phyloP scores from a whole-genome alignment of 2,888 invertebrate species.

The Cacoxenus indagator region DNA sequence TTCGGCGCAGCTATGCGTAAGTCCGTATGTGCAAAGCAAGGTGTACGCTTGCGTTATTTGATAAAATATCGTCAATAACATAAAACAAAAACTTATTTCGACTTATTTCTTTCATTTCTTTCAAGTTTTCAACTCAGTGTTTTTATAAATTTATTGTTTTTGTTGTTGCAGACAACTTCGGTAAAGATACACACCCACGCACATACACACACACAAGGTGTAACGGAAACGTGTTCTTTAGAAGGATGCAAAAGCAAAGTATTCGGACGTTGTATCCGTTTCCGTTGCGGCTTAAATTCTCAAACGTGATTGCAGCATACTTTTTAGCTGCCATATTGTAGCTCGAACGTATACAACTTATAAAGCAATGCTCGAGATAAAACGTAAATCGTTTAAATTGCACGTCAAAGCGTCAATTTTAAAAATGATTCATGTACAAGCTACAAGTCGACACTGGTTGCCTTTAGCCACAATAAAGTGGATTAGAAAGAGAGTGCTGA shows the following conservation, averaged over 20 bases:
- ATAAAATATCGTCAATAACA: too few species aligned
- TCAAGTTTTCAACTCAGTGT: too few species aligned
- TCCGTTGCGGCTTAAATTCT: neutral
- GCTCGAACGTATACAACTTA: neutral
- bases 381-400: constrained; percentile 7
- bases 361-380: neutral
- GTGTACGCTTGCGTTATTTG: too few species aligned
- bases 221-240: neutral
- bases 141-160: neutral
- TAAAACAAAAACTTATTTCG: too few species aligned
- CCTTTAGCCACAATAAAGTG: too few species aligned
- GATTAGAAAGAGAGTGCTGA: too few species aligned
- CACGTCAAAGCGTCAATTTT: neutral
- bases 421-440: neutral
- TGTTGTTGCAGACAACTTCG: neutral
- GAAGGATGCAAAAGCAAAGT: neutral
- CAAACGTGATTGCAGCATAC: neutral
- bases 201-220: neutral
- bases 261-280: too few species aligned
- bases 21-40: too few species aligned
- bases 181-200: neutral
- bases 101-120: too few species aligned
- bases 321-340: neutral
- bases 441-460: neutral
- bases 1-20: neutral